Conservation (phyloP, 1,140 invertebrate species). For the Drosophila nannoptera region DNA sequence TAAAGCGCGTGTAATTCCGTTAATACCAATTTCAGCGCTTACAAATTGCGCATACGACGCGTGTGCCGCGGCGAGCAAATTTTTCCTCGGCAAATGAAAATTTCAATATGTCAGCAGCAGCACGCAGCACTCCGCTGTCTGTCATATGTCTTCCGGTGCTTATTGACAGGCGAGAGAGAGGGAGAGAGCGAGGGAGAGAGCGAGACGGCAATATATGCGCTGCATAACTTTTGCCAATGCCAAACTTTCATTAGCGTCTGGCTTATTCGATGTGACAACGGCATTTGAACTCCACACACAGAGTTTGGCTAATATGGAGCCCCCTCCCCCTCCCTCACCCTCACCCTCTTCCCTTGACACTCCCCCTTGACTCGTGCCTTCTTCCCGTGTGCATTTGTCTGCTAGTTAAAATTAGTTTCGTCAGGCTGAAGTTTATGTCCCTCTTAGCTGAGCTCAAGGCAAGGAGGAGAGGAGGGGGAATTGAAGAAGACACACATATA, state of each 20-base stretch:
- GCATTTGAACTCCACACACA: neutral
- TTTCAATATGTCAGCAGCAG: constrained; percentile 70
- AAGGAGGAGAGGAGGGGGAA: too few species aligned
- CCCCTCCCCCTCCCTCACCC: too few species aligned
- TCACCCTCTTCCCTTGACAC: too few species aligned
- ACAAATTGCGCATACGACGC: constrained; percentile 74
- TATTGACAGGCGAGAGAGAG: constrained; percentile 58
- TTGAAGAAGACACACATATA: too few species aligned
- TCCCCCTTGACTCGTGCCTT: too few species aligned
- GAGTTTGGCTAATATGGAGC: neutral
- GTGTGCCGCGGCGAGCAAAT: constrained; percentile 44
- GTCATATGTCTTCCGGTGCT: constrained; percentile 49
- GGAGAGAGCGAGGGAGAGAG: too few species aligned
- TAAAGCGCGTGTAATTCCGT: constrained; percentile 72
- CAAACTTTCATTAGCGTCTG: constrained; percentile 46
- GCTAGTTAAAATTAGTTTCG: too few species aligned
- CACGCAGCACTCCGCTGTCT: neutral
- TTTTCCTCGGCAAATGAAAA: constrained; percentile 65
- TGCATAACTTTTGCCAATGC: constrained; percentile 21
- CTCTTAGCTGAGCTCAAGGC: too few species aligned
- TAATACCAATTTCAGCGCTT: constrained; percentile 74
- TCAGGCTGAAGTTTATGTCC: too few species aligned
- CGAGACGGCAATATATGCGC: neutral
- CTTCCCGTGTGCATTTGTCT: too few species aligned
- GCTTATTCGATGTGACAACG: constrained; percentile 29